These are phyloP conservation scores for Corythaeola cristata DNA, from an alignment of 2,113 vertebrate species.

Conservation along the genomic window DNA sequence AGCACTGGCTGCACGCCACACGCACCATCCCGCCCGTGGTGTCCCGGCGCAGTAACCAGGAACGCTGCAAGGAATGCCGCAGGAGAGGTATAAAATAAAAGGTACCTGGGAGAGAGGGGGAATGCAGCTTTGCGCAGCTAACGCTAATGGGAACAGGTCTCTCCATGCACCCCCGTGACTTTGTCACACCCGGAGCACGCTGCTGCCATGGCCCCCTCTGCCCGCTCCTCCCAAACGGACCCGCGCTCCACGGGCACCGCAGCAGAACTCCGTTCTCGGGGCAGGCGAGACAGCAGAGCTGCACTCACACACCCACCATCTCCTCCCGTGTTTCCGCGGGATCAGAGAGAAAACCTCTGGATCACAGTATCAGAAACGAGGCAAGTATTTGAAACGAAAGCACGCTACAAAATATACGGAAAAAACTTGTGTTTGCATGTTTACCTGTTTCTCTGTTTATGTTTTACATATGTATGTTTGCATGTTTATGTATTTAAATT, in stretches of 20 bases:
- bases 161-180: not conserved
- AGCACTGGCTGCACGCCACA: rapidly evolving
- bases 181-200: not conserved
- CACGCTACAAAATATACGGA: rapidly evolving
- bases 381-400: not conserved
- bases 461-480: not conserved
- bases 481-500: not conserved
- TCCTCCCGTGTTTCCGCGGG: rapidly evolving
- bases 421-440: not conserved
- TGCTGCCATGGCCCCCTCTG: not conserved
- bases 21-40: not conserved
- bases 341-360: rapidly evolving
- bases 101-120: too few relatives aligned
- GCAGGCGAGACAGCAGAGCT: rapidly evolving
- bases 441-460: not conserved
- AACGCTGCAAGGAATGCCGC: not conserved
- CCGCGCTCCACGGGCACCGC: not conserved
- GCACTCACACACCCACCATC: not conserved
- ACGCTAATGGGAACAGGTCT: not conserved
- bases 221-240: not conserved
- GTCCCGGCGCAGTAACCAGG: not conserved
- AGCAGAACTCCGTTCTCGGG: not conserved
- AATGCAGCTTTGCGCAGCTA: not conserved
- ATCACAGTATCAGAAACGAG: not conserved
- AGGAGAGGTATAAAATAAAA: not conserved